phyloP scores from a whole-genome alignment of 2,797 vertebrate species.

The Brotula barbata region DNA sequence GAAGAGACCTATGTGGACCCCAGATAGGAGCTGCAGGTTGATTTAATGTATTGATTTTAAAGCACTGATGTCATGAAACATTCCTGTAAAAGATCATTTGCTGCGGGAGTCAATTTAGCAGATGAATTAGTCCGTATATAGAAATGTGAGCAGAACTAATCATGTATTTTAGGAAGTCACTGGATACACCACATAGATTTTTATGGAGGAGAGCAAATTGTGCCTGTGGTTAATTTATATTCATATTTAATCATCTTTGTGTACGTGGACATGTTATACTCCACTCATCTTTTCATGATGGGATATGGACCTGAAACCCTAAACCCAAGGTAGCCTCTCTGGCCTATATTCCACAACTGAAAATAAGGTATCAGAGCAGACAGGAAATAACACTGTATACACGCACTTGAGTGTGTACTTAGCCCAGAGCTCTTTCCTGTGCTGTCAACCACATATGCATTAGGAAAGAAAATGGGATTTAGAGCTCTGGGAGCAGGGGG shows the following conservation, averaged over 20 bases:
- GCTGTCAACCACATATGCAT: constrained; percentile 61
- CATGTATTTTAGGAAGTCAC: not conserved
- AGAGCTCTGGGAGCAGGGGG: constrained; percentile 46
- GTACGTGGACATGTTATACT: constrained; percentile 1
- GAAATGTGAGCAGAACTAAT: constrained; percentile 6
- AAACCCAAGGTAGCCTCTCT: constrained; percentile 39
- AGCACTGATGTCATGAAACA: no score
- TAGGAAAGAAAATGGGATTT: constrained; percentile 61
- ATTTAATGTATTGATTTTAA: no score
- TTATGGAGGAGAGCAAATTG: not conserved
- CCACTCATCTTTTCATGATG: constrained; percentile 31
- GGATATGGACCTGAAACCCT: constrained; percentile 43
- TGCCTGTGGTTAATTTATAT: not conserved
- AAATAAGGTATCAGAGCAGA: constrained; percentile 27
- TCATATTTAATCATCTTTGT: constrained; percentile 18
- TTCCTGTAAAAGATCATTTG: not conserved
- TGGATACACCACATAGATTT: not conserved
- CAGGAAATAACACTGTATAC: constrained; percentile 50
- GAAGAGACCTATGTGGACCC: no score
- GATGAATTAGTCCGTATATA: no score
- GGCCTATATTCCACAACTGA: constrained; percentile 56
- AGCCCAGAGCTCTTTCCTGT: constrained; percentile 44
- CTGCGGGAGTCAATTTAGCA: constrained; percentile 8
- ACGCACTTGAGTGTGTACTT: constrained; percentile 52
- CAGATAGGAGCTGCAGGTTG: no score